phyloP scores from a whole-genome alignment of 2,888 invertebrate species.

The Prionchulus punctatus region DNA sequence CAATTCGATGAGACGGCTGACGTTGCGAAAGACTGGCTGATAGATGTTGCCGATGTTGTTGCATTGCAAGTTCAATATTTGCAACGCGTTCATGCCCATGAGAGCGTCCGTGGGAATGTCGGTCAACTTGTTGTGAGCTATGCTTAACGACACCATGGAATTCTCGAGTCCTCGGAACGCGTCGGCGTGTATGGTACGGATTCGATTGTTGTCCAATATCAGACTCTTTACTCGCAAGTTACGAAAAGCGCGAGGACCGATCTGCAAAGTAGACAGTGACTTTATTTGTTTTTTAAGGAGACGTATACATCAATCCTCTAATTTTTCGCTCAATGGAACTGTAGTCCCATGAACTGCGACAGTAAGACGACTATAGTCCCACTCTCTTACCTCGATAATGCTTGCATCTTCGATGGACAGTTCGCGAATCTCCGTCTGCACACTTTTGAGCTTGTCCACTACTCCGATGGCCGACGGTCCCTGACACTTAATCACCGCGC shows the following conservation, averaged over 20 bases:
- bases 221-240: conserved; percentile 31
- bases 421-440: conserved; percentile 24
- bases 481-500: conserved; percentile 28
- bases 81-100: conserved; percentile 14
- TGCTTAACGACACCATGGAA: conserved; percentile 60
- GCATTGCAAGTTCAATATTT: conserved; percentile 25
- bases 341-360: too few relatives aligned
- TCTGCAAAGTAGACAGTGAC: conserved; percentile 16
- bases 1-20: conserved; percentile 26
- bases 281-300: too few relatives aligned
- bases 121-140: conserved; percentile 47
- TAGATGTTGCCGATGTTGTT: conserved; percentile 35
- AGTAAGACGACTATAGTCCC: neutral
- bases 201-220: conserved; percentile 30
- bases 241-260: conserved; percentile 49
- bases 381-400: conserved; percentile 25
- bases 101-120: conserved; percentile 60
- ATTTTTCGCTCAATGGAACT: neutral
- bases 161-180: conserved; percentile 53
- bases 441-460: conserved; percentile 26
- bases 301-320: neutral
- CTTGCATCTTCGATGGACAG: conserved; percentile 27
- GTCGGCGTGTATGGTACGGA: conserved; percentile 24
- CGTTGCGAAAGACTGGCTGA: conserved; percentile 21
- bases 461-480: conserved; percentile 23